A percentile compares a stretch with the other conserved stretches of the same genome.
Evolutionary conservation across 2,113 vertebrate genomes (phyloP).

Genomic region (Amphiprion percula): DNA sequence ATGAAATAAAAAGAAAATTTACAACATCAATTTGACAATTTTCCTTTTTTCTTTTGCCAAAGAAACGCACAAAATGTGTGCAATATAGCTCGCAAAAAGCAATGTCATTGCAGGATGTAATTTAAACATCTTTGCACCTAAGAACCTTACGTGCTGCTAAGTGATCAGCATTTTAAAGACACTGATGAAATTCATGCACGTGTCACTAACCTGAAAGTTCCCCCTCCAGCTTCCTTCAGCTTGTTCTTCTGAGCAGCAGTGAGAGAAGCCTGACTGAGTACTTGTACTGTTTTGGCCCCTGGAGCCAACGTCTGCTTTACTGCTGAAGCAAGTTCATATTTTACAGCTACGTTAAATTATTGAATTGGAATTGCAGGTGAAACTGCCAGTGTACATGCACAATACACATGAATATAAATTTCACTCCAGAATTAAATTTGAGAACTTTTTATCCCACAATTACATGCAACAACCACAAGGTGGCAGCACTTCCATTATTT

Average conservation of each 20-base stretch:
- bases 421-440: no score
- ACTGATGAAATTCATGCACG: not conserved
- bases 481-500: constrained; percentile 40
- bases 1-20: not conserved
- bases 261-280: constrained; percentile 81
- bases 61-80: not conserved
- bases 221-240: constrained; percentile 91
- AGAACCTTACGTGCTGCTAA: not conserved
- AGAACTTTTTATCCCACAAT: not conserved
- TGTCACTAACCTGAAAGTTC: constrained; percentile 89
- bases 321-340: constrained; percentile 61
- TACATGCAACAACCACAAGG: constrained; percentile 42
- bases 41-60: no score
- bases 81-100: not conserved
- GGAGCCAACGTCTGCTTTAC: constrained; percentile 88
- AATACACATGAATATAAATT: no score
- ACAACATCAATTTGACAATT: not conserved
- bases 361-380: no score
- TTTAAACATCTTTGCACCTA: not conserved
- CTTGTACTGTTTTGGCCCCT: constrained; percentile 86
- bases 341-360: not conserved
- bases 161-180: not conserved
- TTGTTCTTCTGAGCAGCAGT: constrained; percentile 90
- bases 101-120: not conserved
- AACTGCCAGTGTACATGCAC: not conserved